Evolutionary conservation across 2,888 invertebrate species (phyloP), one percentile per base, ranked within the genome.

Genomic region (Morinoia aosen): DNA sequence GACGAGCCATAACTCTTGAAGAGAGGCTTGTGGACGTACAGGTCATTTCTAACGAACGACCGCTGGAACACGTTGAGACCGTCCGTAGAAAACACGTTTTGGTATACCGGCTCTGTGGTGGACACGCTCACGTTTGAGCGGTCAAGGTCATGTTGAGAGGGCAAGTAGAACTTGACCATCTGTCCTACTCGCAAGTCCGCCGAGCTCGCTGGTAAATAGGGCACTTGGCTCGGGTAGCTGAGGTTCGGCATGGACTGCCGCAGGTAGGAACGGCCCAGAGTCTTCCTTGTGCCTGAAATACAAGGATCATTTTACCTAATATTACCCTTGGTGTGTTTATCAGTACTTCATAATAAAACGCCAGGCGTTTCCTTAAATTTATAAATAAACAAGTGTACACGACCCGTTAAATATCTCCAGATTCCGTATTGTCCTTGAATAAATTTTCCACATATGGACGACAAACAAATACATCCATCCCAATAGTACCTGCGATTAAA

Each of bases 91-190:
- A 48, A 48, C 5, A 48, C 48, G 48, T 48, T 48, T 5, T 48
- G 48, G 48, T 48, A 48, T 2, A 48, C 48, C 48, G 48, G 48
- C 5, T 48, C 48, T 7, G 8, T 33, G 8, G 76, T 10, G 33
- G 19, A 8, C 12, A 16, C 8, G 40, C 39, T 19, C 0, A 90
- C 7, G 40, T 7, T 90, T 14, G 40, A 40, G 90, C 39, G 14
- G 0, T 39, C 48, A 4, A 48, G 40, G 2, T 90, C 90, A 39
- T 48, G 90, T 16, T 90, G 40, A 14, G 90, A 90, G 0, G 90
- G 90, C 40, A 90, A 25, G 90, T 90, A 90, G 48, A 90, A 90
- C 94, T 94, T 94, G 58, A 94, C 94, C 94, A 94, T 48, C 58
- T 94, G 94, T 39, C 58, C 58, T 0, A 94, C 39, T 0, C 58